These are phyloP conservation scores for Actenoides hombroni DNA, from an alignment of 2,113 vertebrate genomes.

Conservation along the genomic window DNA sequence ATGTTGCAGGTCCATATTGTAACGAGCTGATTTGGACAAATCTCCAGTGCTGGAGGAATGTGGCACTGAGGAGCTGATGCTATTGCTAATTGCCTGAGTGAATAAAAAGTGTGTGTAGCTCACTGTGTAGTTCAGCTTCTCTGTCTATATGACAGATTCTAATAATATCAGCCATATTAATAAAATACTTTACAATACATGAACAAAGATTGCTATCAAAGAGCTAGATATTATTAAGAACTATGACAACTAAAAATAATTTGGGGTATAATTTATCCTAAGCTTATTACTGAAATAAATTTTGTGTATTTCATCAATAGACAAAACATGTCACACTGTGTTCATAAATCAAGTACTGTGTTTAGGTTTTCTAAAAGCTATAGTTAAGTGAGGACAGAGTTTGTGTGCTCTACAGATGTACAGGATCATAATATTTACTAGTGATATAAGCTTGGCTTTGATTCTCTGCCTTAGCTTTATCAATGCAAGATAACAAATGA, in stretches of 20 bases:
- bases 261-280: neutral
- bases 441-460: slow-evolving; percentile 60
- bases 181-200: neutral
- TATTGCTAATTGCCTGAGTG: neutral
- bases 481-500: slow-evolving; percentile 54
- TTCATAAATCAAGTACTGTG: slow-evolving; percentile 58
- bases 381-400: slow-evolving; percentile 44
- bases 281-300: slow-evolving; percentile 15
- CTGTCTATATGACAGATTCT: neutral
- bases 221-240: neutral
- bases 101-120: neutral
- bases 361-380: slow-evolving; percentile 62
- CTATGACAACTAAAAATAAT: slow-evolving; percentile 32
- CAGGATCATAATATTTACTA: slow-evolving; percentile 68
- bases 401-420: slow-evolving; percentile 57
- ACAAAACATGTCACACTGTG: slow-evolving; percentile 26
- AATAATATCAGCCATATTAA: neutral
- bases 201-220: neutral
- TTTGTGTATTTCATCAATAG: slow-evolving; percentile 23
- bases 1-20: neutral
- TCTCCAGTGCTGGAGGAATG: neutral
- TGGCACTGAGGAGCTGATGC: neutral
- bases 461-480: slow-evolving; percentile 70
- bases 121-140: neutral
- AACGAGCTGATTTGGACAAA: neutral